A percentile compares a stretch with the other conserved stretches of the same genome.
Evolutionary conservation across 2,888 invertebrate species (phyloP).

Genomic region (Eupithecia exiguata): DNA sequence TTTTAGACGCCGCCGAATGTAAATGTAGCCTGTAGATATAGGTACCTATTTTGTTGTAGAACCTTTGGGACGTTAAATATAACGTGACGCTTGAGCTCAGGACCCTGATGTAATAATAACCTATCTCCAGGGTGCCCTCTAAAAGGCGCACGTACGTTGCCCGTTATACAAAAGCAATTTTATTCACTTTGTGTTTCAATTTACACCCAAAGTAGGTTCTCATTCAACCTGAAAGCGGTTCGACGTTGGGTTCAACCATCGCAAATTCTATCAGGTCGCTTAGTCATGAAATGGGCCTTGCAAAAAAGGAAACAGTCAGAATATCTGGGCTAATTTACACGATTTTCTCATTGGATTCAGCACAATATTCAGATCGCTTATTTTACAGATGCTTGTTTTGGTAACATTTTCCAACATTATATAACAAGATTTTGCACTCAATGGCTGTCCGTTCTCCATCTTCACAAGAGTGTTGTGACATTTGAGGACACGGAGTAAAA

Average conservation of each 20-base stretch:
- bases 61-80: constrained; percentile 22
- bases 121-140: constrained; percentile 28
- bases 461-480: constrained; percentile 41
- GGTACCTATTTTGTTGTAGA: neutral
- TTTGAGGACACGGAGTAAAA: constrained; percentile 39
- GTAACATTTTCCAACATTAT: constrained; percentile 12
- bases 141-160: constrained; percentile 39
- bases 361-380: neutral
- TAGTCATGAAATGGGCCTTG: neutral
- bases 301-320: neutral
- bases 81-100: constrained; percentile 19
- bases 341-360: neutral
- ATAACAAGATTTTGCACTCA: constrained; percentile 33
- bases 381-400: constrained; percentile 8
- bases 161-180: constrained; percentile 42
- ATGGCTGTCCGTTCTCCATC: constrained; percentile 25
- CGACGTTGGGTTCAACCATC: constrained; percentile 22
- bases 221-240: constrained; percentile 4
- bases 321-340: neutral
- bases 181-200: constrained; percentile 36
- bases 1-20: neutral
- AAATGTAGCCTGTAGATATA: neutral
- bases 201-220: constrained; percentile 16
- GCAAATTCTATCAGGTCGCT: constrained; percentile 14
- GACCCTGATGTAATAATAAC: constrained; percentile 34